These are phyloP conservation scores for Liolophura sinensis DNA, from an alignment of 1,140 invertebrate genomes.

Conservation along the genomic window DNA sequence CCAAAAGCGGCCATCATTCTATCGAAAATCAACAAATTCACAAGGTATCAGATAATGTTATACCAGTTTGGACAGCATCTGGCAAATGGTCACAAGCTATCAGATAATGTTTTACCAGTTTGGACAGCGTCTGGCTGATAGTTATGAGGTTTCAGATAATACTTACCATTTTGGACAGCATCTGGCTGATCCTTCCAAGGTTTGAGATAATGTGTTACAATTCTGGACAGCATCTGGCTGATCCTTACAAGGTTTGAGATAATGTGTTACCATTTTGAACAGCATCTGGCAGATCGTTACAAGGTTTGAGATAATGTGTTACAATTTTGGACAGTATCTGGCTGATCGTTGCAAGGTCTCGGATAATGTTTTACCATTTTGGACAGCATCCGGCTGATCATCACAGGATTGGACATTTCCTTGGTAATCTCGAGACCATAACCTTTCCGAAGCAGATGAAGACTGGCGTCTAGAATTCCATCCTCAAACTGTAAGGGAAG, in stretches of 20 bases:
- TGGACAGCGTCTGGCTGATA: constrained; percentile 3
- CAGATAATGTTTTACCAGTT: not conserved
- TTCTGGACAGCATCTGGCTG: constrained; percentile 8
- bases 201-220: constrained; percentile 10
- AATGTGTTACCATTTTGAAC: not conserved
- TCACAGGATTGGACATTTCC: constrained; percentile 14
- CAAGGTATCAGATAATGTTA: not conserved
- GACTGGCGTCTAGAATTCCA: constrained; percentile 15
- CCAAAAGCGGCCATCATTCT: too few species aligned
- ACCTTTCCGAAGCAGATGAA: constrained; percentile 14
- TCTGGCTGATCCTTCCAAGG: not conserved
- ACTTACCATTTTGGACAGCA: not conserved
- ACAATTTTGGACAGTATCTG: not conserved
- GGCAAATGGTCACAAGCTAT: not conserved
- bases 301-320: constrained; percentile 1
- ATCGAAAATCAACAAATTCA: too few species aligned
- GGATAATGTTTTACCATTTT: constrained; percentile 13
- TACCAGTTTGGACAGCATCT: constrained; percentile 1
- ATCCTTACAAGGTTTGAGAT: not conserved
- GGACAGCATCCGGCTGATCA: constrained; percentile 7
- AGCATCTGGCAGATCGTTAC: constrained; percentile 9
- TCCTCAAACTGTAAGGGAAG: constrained; percentile 13
- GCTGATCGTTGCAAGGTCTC: not conserved
- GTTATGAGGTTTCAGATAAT: constrained; percentile 11
- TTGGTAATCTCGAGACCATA: constrained; percentile 1